Evolutionary conservation across 2,797 vertebrate species (phyloP), one percentile per base, ranked within the genome.

Genomic region (Cirrhinus mrigala): DNA sequence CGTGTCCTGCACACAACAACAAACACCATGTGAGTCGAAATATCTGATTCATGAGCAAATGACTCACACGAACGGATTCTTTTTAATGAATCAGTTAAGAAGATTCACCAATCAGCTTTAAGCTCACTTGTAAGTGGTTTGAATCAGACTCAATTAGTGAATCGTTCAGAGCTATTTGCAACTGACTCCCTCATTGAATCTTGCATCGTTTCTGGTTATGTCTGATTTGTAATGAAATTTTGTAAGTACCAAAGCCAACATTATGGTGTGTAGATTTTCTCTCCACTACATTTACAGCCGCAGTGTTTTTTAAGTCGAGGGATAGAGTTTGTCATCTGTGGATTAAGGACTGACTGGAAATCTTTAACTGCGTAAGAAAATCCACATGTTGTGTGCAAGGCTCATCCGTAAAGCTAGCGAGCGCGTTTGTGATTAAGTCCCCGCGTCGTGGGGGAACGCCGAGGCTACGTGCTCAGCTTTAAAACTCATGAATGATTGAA

Each of bases 401-500:
- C 70, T 81, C 29, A 81, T 82, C 60, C 9, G 48, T 81, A 75
- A 56, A 81, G 16, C 69, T 27, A 27, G 83, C 22, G 7, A 54
- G 56, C 0, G 16, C 18, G 0, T 64, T 64, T 73, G 77, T 80
- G 83, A 71, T 79, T 85, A 79, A 73, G 54, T n/a, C 74, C 33
- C 62, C 9, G 15, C 24, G 11, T 37, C 58, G 24, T 1, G 20
- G 77, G 84, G 52, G 56, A 58, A 60, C 6, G 5, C 10, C 0
- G 0, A 37, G 11, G 79, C 79, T 66, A 29, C 50, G 12, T 12
- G 20, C n/a, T 9, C 44, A 0, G 74, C 56, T 73, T 83, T 56
- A 83, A 56, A 29, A 83, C 3, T 37, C 80, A 73, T 54, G 74
- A 79, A 71, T 66, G 81, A 73, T 86, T 82, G 73, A 78, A 46